Evolutionary conservation across 2,888 invertebrate genomes (phyloP).

Genomic region (Didymodactylos carnosus): DNA sequence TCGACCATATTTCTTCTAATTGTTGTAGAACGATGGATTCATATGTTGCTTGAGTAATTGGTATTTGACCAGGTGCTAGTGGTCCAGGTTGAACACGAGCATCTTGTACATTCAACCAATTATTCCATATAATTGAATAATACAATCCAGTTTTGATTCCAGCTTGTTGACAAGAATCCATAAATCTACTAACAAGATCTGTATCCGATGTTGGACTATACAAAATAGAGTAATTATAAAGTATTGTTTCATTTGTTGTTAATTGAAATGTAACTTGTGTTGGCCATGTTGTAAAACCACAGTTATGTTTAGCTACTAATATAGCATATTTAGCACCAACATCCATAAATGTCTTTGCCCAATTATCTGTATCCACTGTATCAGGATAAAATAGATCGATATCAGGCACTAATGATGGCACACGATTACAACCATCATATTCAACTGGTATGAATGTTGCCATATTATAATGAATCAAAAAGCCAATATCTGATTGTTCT

Average conservation of each 20-base stretch:
- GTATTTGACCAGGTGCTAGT: neutral
- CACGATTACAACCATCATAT: neutral
- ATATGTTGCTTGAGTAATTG: neutral
- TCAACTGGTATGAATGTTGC: neutral
- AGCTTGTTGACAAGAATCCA: neutral
- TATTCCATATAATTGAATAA: neutral
- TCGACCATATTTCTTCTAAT: neutral
- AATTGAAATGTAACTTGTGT: neutral
- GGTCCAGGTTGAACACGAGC: neutral
- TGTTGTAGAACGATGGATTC: neutral
- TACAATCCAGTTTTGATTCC: neutral
- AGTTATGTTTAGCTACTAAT: neutral
- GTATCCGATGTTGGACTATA: neutral
- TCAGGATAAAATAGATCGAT: neutral
- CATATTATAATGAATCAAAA: neutral
- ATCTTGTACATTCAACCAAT: neutral
- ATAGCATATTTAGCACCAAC: neutral
- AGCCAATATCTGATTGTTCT: neutral
- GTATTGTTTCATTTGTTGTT: neutral
- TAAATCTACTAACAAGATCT: neutral
- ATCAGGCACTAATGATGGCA: neutral
- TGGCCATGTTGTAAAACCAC: neutral
- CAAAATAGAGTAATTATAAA: neutral
- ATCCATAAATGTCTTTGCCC: neutral
- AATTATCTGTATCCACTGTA: neutral